Evolutionary conservation across 2,113 vertebrate genomes (phyloP).

Genomic region (Tragelaphus imberbis): DNA sequence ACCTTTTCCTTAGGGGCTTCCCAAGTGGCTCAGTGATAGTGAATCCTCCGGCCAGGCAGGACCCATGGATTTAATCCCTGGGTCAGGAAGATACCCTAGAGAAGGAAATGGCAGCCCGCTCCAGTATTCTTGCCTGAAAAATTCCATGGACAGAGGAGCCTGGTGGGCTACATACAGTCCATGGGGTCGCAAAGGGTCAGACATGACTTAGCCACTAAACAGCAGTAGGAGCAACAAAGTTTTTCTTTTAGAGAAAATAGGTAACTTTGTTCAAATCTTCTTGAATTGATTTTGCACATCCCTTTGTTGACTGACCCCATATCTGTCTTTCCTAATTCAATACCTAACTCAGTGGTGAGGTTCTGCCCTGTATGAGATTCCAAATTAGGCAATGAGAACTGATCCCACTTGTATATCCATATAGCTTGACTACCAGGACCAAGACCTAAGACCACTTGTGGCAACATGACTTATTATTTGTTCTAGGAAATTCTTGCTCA

Average conservation of each 20-base stretch:
- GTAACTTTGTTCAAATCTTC: not conserved
- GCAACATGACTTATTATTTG: not conserved
- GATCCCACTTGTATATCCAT: not conserved
- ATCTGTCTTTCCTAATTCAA: not conserved
- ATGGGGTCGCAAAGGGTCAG: not conserved
- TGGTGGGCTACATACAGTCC: not conserved
- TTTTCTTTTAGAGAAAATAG: not conserved
- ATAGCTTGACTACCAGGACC: not conserved
- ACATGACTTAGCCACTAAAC: not conserved
- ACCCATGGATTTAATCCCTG: not conserved
- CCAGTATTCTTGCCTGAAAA: not conserved
- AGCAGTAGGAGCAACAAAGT: not conserved
- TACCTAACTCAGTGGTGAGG: not conserved
- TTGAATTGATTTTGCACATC: not conserved
- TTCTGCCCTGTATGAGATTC: not conserved
- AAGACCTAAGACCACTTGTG: not conserved
- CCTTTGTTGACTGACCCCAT: not conserved
- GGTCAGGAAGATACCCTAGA: not conserved
- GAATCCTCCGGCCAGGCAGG: not conserved
- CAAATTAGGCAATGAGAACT: not conserved
- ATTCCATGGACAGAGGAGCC: not conserved
- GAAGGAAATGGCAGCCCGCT: not conserved
- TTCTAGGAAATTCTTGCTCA: constrained; percentile 16
- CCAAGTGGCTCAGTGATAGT: not conserved
- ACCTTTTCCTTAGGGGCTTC: not conserved